These are phyloP conservation scores for Amiota mariae DNA, from an alignment of 2,888 invertebrate species.

Conservation along the genomic window DNA sequence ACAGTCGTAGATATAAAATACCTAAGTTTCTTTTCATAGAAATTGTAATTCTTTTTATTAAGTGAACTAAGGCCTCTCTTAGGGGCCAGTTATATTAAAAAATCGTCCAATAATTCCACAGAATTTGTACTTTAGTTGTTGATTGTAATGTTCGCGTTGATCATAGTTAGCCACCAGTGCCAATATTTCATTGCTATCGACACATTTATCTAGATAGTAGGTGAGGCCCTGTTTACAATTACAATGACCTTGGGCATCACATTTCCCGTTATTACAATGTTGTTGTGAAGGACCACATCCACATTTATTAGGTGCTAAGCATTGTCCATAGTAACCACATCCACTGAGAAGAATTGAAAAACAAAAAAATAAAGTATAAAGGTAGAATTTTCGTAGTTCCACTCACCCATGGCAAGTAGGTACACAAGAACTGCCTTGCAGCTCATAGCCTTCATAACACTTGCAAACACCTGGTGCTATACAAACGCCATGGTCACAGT, in stretches of 20 bases:
- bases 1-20: no score
- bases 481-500: conserved; percentile 76
- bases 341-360: conserved; percentile 47
- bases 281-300: conserved; percentile 67
- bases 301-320: conserved; percentile 68
- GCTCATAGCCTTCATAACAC: conserved; percentile 76
- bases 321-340: conserved; percentile 67
- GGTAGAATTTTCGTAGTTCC: not conserved
- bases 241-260: conserved; percentile 60
- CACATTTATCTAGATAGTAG: conserved; percentile 63
- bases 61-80: not conserved
- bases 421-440: conserved; percentile 62
- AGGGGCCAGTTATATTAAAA: conserved; percentile 43
- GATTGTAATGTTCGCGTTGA: conserved; percentile 49
- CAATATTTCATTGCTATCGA: conserved; percentile 44
- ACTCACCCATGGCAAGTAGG: conserved; percentile 62
- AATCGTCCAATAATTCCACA: conserved; percentile 62
- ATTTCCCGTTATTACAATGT: conserved; percentile 57
- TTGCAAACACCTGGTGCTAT: conserved; percentile 77
- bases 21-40: not conserved
- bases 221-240: conserved; percentile 55
- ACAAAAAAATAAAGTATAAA: not conserved
- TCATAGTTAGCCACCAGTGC: conserved; percentile 47
- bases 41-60: conserved; percentile 1
- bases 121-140: conserved; percentile 61